Percentiles rank a stretch among this genome's conserved stretches.
Conservation (phyloP, 1,140 invertebrate species). For the Pomacea maculata region DNA sequence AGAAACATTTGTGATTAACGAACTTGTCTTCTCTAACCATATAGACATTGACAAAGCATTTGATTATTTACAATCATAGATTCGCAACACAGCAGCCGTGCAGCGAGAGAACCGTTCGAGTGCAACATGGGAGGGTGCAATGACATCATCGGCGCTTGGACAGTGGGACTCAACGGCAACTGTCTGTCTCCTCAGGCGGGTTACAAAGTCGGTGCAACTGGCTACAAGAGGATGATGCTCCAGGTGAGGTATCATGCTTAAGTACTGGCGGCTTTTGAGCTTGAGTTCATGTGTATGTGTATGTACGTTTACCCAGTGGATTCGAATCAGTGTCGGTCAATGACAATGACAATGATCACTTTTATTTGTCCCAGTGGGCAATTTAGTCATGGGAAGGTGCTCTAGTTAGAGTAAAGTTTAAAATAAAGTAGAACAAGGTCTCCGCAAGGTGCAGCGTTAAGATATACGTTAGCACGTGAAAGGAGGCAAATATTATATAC, state of each 20-base stretch:
- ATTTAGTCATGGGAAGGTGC: no score
- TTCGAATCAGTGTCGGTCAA: no score
- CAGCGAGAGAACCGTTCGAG: neutral
- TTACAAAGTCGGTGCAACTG: slow-evolving; percentile 2
- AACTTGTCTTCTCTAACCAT: no score
- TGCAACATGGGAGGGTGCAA: neutral
- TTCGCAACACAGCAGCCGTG: neutral
- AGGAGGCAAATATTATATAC: no score
- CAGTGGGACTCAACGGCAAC: neutral
- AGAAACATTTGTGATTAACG: neutral
- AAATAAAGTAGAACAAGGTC: no score
- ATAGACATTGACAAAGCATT: no score
- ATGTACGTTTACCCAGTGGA: neutral
- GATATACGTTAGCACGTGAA: no score
- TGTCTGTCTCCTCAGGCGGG: neutral
- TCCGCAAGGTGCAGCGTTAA: no score
- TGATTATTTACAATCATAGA: neutral
- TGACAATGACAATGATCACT: no score
- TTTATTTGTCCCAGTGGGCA: no score
- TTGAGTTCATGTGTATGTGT: neutral
- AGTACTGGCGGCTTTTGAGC: no score
- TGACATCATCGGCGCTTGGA: neutral
- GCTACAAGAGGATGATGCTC: slow-evolving; percentile 9
- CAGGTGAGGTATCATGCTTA: neutral
- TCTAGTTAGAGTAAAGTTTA: no score